Evolutionary conservation across 2,888 invertebrate genomes (phyloP), one percentile per base, ranked within the genome.

Genomic region (Linnaemya vulpina): DNA sequence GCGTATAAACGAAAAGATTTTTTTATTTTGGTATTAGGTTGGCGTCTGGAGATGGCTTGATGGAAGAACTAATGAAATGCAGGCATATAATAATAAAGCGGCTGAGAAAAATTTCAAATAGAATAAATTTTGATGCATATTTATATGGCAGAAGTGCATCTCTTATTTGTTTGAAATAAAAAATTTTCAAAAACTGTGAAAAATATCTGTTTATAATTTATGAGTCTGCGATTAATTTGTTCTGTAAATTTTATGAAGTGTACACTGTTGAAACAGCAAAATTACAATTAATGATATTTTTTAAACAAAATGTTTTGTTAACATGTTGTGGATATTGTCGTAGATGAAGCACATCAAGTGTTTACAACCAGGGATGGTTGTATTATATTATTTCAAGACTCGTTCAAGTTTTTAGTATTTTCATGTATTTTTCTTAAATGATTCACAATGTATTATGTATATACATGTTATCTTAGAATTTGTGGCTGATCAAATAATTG

Each of bases 241-340:
- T 60, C 76, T 76, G 65, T 51, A 60, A 78, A 78, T 78, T 74
- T 75, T 71, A 78, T 82, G 82, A 78, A 85, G 82, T 85, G 85
- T 75, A 85, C 82, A 85, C 71, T 82, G 74, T 78, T 82, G 70
- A 82, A 75, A 60, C 85, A 82, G 82, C 82, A 82, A 73, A 51
- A 80, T 76, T 51, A 58, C 67, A 80, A 80, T 84, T 84, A 84
- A 80, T 84, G 67, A 53, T 77, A 77, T 76, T 80, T 38, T 75
- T 78, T 71, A 71, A 76, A 82, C 15, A 70, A 58, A 71, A 65
- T 46, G 30, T 63, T 43, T 22, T 73, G 3, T 73, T n/a, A n/a
- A 46, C 55, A 11, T 1, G 55, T 63, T 1, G 63, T 63, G 53
- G 35, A 17, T 70, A 46, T 38, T 71, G 49, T 60, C 20, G 15